Evolutionary conservation across 2,113 vertebrate genomes (phyloP).

Genomic region (Spermophilus dauricus): DNA sequence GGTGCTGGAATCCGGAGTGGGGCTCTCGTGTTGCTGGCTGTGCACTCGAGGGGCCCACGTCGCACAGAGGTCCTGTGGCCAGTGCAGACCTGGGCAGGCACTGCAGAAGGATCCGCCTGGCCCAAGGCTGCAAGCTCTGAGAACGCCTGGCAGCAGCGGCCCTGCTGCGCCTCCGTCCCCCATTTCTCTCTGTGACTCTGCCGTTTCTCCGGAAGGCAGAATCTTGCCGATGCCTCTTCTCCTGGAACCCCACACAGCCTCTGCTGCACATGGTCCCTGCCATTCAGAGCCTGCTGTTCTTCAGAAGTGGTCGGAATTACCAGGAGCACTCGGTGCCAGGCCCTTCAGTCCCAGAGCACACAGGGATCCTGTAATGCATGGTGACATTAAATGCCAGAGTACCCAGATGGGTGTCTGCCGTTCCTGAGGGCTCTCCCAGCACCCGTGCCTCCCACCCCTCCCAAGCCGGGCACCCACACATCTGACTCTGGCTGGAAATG

Average conservation of each 20-base stretch:
- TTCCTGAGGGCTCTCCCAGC: not conserved
- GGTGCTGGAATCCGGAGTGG: fast-evolving
- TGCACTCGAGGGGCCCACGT: fast-evolving
- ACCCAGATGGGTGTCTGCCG: not conserved
- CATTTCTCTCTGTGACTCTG: not conserved
- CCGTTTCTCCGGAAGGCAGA: not conserved
- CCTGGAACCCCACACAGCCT: fast-evolving
- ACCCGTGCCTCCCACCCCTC: not conserved
- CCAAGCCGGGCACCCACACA: not conserved
- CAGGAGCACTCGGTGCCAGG: not conserved
- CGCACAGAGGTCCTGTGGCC: not conserved
- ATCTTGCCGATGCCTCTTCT: fast-evolving
- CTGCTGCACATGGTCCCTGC: fast-evolving
- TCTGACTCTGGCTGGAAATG: not conserved
- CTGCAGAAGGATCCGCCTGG: fast-evolving
- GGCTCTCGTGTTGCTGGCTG: fast-evolving
- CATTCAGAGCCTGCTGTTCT: fast-evolving
- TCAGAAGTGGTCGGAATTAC: not conserved
- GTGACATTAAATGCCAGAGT: not conserved
- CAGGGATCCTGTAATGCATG: fast-evolving
- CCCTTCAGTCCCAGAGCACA: fast-evolving
- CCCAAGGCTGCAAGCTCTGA: fast-evolving
- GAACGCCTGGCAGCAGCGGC: fast-evolving
- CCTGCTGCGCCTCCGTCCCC: fast-evolving
- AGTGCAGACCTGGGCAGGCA: fast-evolving